Base-by-base conservation (phyloP, 2,888 invertebrate species). In the Aspidiotus destructor region DNA sequence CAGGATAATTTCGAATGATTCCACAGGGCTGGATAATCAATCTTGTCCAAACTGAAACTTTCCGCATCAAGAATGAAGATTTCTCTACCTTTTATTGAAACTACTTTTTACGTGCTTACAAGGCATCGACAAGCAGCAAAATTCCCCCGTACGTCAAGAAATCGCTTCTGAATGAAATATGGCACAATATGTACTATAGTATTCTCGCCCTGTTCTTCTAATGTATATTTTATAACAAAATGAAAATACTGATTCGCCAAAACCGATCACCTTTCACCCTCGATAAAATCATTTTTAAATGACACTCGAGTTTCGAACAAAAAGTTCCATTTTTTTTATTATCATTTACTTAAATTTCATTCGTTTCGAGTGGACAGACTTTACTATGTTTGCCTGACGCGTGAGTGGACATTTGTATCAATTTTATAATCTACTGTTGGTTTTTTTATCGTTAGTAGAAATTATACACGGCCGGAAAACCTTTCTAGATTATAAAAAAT, bases 401-500 rank as follows among this genome's bases (percentile, higher is more conserved):
- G 28, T 28, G 28, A 28, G 28, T 28, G 28, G 28, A 28, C 28
- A 28, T 28, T 28, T 28, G 28, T 48, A 48, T 48, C n/a, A n/a
- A 6, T 48, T n/a, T 11, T 48, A n/a, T 48, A 48, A n/a, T 48
- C 48, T 13, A 13, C n/a, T 48, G 11, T 11, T 11, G n/a, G 1
- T 48, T 13, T 48, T 48, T 48, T 48, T 3, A 48, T 48, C 48
- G 48, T 11, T 28, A n/a, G 48, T 48, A 13, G 48, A 48, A 48
- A 48, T 48, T 48, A 48, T 6, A 11, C 10, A 48, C 48, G n/a
- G 2, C 48, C 48, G 11, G n/a, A 44, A 48, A 48, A 48, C 48
- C 48, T 48, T n/a, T 48, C 11, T n/a, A 48, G 48, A 48, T 48
- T 48, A 48, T 48, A n/a, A 48, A 48, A 48, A 48, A 48, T 48